phyloP scores from a whole-genome alignment of 1,140 invertebrate species.

The Microvelia longipes region DNA sequence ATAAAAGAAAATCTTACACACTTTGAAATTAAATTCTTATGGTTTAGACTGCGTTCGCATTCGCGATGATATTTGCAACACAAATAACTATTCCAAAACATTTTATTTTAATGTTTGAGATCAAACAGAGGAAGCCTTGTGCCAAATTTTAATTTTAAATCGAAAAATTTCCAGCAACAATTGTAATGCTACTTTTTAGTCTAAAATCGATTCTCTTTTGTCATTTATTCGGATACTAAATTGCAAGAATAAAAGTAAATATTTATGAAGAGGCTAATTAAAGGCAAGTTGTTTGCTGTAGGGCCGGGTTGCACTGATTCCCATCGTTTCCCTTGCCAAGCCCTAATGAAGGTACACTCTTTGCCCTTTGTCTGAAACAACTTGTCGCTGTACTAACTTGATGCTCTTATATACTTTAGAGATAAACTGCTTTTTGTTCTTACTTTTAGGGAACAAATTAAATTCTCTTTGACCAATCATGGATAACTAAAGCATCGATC shows the following conservation, averaged over 20 bases:
- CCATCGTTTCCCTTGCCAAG: neutral
- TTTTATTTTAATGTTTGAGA: no score
- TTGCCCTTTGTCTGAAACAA: neutral
- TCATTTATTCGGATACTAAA: no score
- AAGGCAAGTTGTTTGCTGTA: neutral
- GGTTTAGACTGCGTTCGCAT: no score
- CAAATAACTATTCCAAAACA: no score
- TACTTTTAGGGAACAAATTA: neutral
- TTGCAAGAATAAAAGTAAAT: neutral
- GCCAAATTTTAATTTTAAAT: no score
- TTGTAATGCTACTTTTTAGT: no score
- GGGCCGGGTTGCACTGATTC: neutral
- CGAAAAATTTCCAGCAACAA: no score
- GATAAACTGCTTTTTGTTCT: neutral
- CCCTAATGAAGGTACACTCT: neutral
- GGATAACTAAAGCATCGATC: neutral
- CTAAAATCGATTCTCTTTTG: no score
- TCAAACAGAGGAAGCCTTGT: no score
- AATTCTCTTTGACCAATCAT: neutral
- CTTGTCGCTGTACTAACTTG: neutral
- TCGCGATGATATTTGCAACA: no score
- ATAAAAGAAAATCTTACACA: no score
- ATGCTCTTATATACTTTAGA: neutral
- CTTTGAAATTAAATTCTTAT: no score
- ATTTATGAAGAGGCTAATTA: neutral